Evolutionary conservation across 23 tunicate genomes (phyloP).

Genomic region (Ciona savignyi): DNA sequence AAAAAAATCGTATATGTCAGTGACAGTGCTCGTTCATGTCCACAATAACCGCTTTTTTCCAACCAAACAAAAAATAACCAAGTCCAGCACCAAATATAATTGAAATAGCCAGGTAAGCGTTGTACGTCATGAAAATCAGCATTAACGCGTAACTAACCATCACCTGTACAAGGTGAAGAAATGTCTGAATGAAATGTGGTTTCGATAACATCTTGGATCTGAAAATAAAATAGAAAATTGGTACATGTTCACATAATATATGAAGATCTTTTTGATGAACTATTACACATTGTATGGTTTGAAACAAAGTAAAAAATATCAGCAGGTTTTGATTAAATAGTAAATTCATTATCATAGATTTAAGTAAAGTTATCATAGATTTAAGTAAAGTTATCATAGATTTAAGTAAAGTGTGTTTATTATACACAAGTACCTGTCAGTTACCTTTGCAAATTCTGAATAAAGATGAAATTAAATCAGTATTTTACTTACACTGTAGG

Average conservation of each 20-base stretch:
- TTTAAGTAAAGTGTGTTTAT: too few relatives aligned
- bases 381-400: too few relatives aligned
- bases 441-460: not conserved
- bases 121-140: constrained; percentile 91
- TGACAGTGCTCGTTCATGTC: constrained; percentile 95
- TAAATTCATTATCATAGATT: too few relatives aligned
- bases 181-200: constrained; percentile 64
- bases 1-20: constrained; percentile 24
- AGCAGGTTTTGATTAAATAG: too few relatives aligned
- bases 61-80: constrained; percentile 89
- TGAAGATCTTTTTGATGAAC: too few relatives aligned
- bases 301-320: too few relatives aligned
- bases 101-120: constrained; percentile 78
- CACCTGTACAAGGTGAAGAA: constrained; percentile 77
- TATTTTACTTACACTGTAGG: not conserved
- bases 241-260: too few relatives aligned
- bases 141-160: constrained; percentile 83
- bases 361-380: too few relatives aligned
- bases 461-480: not conserved
- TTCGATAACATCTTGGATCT: constrained; percentile 39
- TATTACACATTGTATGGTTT: too few relatives aligned
- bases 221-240: too few relatives aligned
- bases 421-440: too few relatives aligned
- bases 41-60: constrained; percentile 80
- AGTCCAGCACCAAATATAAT: constrained; percentile 68